Conservation (phyloP, 2,113 vertebrate genomes). For the Lanius ludovicianus region DNA sequence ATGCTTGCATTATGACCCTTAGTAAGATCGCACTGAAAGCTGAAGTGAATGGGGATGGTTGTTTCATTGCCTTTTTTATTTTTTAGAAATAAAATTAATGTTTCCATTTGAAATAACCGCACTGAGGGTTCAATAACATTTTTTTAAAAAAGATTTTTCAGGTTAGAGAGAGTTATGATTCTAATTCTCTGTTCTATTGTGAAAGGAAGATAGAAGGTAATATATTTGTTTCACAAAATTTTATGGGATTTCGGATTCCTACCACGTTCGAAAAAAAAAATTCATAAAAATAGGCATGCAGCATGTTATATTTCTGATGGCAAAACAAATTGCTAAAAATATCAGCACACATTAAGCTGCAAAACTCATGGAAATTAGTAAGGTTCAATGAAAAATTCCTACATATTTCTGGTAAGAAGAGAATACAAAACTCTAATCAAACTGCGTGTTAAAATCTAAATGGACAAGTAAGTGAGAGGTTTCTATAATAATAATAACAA, state of each 20-base stretch:
- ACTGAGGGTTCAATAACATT: background rate
- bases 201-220: background rate
- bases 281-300: background rate
- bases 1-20: background rate
- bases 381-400: background rate
- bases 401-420: background rate
- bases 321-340: background rate
- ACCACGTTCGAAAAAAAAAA: background rate
- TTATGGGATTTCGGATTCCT: background rate
- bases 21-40: background rate
- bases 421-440: background rate
- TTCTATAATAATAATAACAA: background rate
- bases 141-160: background rate
- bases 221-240: background rate
- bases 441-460: background rate
- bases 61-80: background rate
- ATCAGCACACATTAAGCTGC: background rate
- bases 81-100: background rate
- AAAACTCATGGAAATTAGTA: background rate
- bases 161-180: background rate
- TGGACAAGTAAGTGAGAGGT: background rate
- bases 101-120: background rate
- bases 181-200: background rate
- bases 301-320: background rate
- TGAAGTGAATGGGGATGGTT: background rate